Percentiles rank a stretch among this genome's conserved stretches.
phyloP scores from a whole-genome alignment of 2,888 invertebrate genomes.

The Drosophila recens region DNA sequence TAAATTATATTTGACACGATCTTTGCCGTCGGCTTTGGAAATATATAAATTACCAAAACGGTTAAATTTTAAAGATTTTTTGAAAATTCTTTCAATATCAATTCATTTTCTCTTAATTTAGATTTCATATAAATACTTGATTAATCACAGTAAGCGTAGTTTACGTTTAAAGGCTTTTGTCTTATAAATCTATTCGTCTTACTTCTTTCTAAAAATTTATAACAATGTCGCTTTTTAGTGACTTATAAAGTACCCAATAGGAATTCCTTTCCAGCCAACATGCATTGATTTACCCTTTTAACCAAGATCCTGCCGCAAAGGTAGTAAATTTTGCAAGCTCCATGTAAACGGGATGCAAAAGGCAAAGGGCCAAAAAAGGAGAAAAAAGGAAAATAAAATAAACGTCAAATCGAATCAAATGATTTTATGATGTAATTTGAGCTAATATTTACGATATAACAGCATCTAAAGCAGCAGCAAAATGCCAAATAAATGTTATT shows the following conservation, averaged over 20 bases:
- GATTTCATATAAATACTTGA: too few species aligned
- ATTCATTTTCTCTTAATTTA: too few species aligned
- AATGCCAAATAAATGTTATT: constrained; percentile 84
- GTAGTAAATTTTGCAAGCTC: constrained; percentile 51
- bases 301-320: constrained; percentile 33
- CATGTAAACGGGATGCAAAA: constrained; percentile 26
- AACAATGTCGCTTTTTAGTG: background rate
- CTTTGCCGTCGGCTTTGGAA: too few species aligned
- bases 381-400: constrained; percentile 74
- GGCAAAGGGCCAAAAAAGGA: constrained; percentile 13
- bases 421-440: constrained; percentile 85
- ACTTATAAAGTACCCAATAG: constrained; percentile 1
- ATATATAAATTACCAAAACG: too few species aligned
- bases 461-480: constrained; percentile 84
- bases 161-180: background rate
- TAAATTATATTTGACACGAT: too few species aligned
- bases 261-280: background rate
- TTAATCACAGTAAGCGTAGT: too few species aligned
- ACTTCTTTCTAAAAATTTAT: background rate
- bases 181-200: background rate
- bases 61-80: too few species aligned
- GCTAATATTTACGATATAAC: constrained; percentile 85
- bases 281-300: constrained; percentile 45
- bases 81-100: too few species aligned
- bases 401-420: constrained; percentile 85